phyloP scores from a whole-genome alignment of 1,140 invertebrate genomes.

The Lanistes nyassanus region DNA sequence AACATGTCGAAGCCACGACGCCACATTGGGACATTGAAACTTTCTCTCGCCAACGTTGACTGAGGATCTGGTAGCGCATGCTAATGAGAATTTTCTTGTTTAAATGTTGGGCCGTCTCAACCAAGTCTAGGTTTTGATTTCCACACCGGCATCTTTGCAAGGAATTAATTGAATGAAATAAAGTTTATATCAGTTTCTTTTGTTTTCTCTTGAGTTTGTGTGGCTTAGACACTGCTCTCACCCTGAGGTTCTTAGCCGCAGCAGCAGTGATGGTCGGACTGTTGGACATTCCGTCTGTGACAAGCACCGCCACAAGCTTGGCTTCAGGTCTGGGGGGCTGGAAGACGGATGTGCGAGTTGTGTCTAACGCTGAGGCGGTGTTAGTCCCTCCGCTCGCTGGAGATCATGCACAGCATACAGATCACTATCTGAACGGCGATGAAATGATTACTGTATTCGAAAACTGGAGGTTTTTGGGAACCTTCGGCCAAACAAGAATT shows the following conservation, averaged over 20 bases:
- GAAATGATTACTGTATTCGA: not conserved
- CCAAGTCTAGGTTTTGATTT: no score
- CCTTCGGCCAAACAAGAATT: not conserved
- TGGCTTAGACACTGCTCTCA: no score
- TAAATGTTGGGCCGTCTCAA: no score
- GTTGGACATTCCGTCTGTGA: conserved; percentile 13
- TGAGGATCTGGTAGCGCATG: no score
- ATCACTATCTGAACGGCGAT: not conserved
- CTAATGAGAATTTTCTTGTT: no score
- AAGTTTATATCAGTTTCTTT: no score
- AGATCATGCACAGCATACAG: not conserved
- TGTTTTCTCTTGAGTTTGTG: no score
- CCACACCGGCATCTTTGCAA: no score
- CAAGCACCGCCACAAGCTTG: conserved; percentile 2
- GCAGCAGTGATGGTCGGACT: not conserved
- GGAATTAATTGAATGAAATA: no score
- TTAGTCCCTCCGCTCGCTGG: not conserved
- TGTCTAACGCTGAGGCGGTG: not conserved
- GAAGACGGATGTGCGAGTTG: not conserved
- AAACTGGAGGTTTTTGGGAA: not conserved
- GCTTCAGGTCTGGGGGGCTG: not conserved
- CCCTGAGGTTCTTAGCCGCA: not conserved
- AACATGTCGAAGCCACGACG: no score
- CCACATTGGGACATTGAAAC: no score
- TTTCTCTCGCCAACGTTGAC: no score